Evolutionary conservation across 2,113 vertebrate species (phyloP), one percentile per base, ranked within the genome.

Genomic region (Rutilus rutilus): DNA sequence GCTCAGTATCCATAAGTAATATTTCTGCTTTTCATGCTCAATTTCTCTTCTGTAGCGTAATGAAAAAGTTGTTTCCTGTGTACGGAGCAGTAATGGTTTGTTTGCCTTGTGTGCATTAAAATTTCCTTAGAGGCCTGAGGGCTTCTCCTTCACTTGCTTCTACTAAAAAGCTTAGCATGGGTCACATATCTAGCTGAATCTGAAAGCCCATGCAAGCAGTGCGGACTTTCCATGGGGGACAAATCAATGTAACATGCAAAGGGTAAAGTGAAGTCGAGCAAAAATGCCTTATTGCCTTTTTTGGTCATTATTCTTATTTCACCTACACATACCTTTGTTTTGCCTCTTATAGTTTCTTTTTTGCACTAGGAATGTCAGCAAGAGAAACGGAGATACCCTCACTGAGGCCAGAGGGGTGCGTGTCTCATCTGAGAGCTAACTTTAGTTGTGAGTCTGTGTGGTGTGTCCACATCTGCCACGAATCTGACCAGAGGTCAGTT

Each of bases 401-500:
- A 62, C 83, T 52, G 54, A 71, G 67, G 36, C 36, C 50, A 45
- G 17, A 36, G 77, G 17, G 27, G 12, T 50, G 17, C 1, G 2
- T n/a, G 47, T 60, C 85, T 73, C 50, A 39, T 67, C 59, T 19
- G 30, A 79, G n/a, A 25, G 71, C 52, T 87, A 65, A 88, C 64
- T 86, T 71, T 47, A 87, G 30, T 27, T 47, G 23, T 67, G 30
- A 59, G 67, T 8, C 52, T 59, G 27, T 75, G 42, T 57, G 45
- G n/a, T 30, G 42, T 21, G 33, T 65, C 50, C 25, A n/a, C 57
- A 27, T 69, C 65, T 87, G 82, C 67, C 59, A 67, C 80, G 15
- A 84, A 76, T 67, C 79, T 86, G 81, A 83, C 71, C 62, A 2
- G 45, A 71, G 86, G 89, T 87, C 86, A 84, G 76, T 78, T 80